These are phyloP conservation scores for Lydus trimaculatus DNA, from an alignment of 2,888 invertebrate genomes.

Conservation along the genomic window DNA sequence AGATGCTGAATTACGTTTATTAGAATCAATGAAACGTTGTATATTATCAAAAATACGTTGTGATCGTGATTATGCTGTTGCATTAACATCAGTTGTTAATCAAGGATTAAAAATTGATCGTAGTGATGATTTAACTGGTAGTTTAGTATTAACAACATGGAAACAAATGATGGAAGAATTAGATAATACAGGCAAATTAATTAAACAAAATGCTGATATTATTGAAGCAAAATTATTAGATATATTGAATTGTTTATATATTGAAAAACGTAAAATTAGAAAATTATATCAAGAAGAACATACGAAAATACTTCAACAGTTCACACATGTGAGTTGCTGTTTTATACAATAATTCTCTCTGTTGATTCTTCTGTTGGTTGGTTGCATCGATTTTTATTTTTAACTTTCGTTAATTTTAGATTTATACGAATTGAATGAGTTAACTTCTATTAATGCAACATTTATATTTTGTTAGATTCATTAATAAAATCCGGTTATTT, in stretches of 20 bases:
- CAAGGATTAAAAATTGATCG: conserved; percentile 87
- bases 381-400: conserved; percentile 17
- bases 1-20: conserved; percentile 89
- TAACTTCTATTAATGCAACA: conserved; percentile 14
- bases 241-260: conserved; percentile 78
- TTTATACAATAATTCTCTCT: too few relatives aligned
- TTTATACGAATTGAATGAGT: conserved; percentile 9
- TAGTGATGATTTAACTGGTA: conserved; percentile 75
- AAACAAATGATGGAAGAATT: conserved; percentile 87
- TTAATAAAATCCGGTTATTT: not conserved
- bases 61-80: conserved; percentile 89
- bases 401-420: conserved; percentile 21
- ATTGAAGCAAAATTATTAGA: conserved; percentile 85
- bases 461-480: not conserved
- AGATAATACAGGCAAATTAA: conserved; percentile 82
- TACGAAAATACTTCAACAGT: conserved; percentile 79
- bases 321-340: conserved; percentile 73
- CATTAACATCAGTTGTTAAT: conserved; percentile 79
- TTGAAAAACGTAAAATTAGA: conserved; percentile 86
- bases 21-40: conserved; percentile 91
- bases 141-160: conserved; percentile 78
- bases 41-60: conserved; percentile 87
- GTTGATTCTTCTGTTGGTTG: too few relatives aligned
- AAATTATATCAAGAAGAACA: conserved; percentile 92
- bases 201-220: conserved; percentile 85